Evolutionary conservation across 1,140 invertebrate species (phyloP), one percentile per base, ranked within the genome.

Genomic region (Microplitis mediator): DNA sequence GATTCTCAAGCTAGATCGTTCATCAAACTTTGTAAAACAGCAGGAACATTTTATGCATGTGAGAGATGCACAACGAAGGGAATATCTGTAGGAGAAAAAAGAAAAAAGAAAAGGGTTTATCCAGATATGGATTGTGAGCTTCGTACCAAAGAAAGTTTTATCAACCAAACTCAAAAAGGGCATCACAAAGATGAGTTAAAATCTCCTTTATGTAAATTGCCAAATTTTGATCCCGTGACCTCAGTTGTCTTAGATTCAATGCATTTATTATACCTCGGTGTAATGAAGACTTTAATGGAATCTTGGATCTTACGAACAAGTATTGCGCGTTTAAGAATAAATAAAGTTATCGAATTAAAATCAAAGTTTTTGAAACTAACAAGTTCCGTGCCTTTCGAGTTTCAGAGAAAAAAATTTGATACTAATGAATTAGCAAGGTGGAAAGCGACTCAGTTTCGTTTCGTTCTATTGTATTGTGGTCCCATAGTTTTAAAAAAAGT

Each of bases 61-160:
- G 73, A 75, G 54, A 73, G 76, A 45, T 77, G 76, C 45, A 62
- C 14, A 32, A 72, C 36, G n/a, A 61, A 71, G 72, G 74, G 74
- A 39, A 23, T 31, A 73, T 67, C 16, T 56, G 58, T 50, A 13
- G 61, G n/a, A 74, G 52, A 35, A 72, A 65, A 67, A 39, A 56
- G 23, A 23, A 23, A 23, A 23, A 51, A n/a, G n/a, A n/a, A 73
- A 64, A 62, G 73, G 64, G 56, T 77, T 11, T 74, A 73, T 75
- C 75, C 75, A 39, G 63, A 75, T 62, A 73, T 73, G 6, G 60
- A 77, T 56, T 74, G 73, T 50, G 62, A 73, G 56, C 39, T 62
- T n/a, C 69, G 76, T 11, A 71, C 73, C 5, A 71, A 72, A 69
- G 39, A 73, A 35, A 73, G 73, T 32, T 77, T 74, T 64, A 35